Conservation (phyloP, 2,888 invertebrate genomes). For the Melanophora roralis region DNA sequence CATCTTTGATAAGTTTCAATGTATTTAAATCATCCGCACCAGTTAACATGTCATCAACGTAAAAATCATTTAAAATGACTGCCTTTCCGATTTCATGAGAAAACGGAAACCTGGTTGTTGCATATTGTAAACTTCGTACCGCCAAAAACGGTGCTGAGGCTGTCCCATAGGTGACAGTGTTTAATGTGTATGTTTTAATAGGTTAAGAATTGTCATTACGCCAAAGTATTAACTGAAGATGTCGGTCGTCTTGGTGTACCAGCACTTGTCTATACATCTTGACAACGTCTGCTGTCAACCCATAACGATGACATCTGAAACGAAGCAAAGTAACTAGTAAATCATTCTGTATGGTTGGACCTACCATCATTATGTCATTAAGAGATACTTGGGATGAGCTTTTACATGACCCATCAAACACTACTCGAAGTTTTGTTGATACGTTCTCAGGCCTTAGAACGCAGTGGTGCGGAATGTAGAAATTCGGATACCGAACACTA, state of each 20-base stretch:
- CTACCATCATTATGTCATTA: constrained; percentile 45
- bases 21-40: constrained; percentile 29
- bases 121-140: constrained; percentile 28
- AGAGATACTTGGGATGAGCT: constrained; percentile 42
- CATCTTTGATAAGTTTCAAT: constrained; percentile 25
- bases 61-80: constrained; percentile 36
- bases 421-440: constrained; percentile 52
- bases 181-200: background rate
- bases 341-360: constrained; percentile 42
- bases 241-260: constrained; percentile 16
- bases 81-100: constrained; percentile 13
- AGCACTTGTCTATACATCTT: constrained; percentile 42
- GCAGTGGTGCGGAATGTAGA: constrained; percentile 58
- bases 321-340: constrained; percentile 42
- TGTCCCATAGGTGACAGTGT: constrained; percentile 31
- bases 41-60: constrained; percentile 40
- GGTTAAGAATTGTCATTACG: constrained; percentile 9
- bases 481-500: background rate
- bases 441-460: constrained; percentile 42
- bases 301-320: constrained; percentile 43
- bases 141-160: constrained; percentile 12
- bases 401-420: constrained; percentile 51
- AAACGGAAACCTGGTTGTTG: constrained; percentile 13
- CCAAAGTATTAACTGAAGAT: constrained; percentile 33
- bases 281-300: constrained; percentile 32